phyloP scores from a whole-genome alignment of 1,140 invertebrate genomes.

The Platorchestia sp. region DNA sequence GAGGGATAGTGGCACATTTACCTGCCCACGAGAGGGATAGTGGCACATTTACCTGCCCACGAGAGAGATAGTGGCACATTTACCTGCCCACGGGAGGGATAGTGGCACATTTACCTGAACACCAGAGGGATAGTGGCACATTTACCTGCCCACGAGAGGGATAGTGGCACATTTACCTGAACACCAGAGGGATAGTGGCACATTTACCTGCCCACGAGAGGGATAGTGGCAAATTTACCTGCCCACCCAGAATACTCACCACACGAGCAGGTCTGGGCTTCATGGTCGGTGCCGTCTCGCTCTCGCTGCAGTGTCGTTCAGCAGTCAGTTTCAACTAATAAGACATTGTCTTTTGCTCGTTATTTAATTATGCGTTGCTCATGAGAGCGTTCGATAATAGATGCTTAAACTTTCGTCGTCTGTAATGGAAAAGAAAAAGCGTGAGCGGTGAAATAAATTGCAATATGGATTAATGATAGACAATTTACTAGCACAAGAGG shows the following conservation, averaged over 20 bases:
- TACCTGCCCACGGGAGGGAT: too few relatives aligned
- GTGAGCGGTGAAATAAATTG: background rate
- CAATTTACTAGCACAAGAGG: background rate
- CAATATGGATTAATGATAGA: background rate
- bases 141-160: too few relatives aligned
- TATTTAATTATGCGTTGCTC: conserved; percentile 23
- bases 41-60: too few relatives aligned
- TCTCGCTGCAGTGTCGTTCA: conserved; percentile 10
- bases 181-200: too few relatives aligned
- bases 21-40: too few relatives aligned
- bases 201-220: too few relatives aligned
- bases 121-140: too few relatives aligned
- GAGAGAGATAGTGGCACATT: too few relatives aligned
- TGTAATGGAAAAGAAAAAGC: background rate
- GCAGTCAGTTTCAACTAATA: background rate
- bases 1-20: too few relatives aligned
- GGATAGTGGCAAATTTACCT: too few relatives aligned
- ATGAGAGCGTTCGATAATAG: conserved; percentile 36
- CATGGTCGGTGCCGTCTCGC: conserved; percentile 11
- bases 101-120: too few relatives aligned
- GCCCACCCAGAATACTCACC: background rate
- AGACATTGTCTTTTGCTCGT: conserved; percentile 37
- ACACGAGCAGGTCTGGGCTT: background rate
- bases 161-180: too few relatives aligned
- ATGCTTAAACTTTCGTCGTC: background rate